Evolutionary conservation across 2,797 vertebrate genomes (phyloP), one percentile per base, ranked within the genome.

Genomic region (Picus viridis): DNA sequence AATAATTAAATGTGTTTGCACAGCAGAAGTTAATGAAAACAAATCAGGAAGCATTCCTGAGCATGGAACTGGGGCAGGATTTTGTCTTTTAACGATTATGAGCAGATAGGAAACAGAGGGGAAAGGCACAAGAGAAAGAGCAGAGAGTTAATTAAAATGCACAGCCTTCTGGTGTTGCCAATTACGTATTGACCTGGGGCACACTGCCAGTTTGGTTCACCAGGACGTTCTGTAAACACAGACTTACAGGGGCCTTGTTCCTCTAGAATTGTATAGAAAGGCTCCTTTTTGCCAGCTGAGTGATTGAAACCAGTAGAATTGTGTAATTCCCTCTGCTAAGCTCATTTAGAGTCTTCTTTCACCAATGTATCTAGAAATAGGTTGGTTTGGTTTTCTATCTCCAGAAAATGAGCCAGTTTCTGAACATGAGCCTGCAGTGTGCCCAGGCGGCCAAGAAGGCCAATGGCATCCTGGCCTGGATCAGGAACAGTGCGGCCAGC

Each of bases 131-230:
- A 90, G 72, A 74, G 90, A 85, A 95, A 93, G 68, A 93, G 24
- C 45, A 89, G 69, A 89, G 75, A 85, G 49, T 78, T 95, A 91
- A 96, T 94, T 90, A 90, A 96, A 92, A 94, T 89, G 17, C 24
- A 79, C 68, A 83, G 13, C 65, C 64, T 92, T 94, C 57, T 95
- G 67, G 45, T 93, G 75, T 77, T 95, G 90, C 83, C 29, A 83
- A 67, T 71, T 62, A 26, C 30, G 58, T 76, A 57, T 12, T 86
- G 68, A 67, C 54, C 90, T 86, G 49, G 47, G 69, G 75, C 76
- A 93, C 92, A 81, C 41, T 79, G 88, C 57, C 68, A 73, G 34
- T 67, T 84, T 90, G 47, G 74, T 82, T 36, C 41, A 78, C 59
- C 30, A 70, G 34, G 36, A 86, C 57, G 18, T 74, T 88, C 63